Percentiles rank a stretch among this genome's conserved stretches.
These are phyloP conservation scores for Sceloporus tristichus DNA, from an alignment of 2,113 vertebrate species.

Conservation along the genomic window DNA sequence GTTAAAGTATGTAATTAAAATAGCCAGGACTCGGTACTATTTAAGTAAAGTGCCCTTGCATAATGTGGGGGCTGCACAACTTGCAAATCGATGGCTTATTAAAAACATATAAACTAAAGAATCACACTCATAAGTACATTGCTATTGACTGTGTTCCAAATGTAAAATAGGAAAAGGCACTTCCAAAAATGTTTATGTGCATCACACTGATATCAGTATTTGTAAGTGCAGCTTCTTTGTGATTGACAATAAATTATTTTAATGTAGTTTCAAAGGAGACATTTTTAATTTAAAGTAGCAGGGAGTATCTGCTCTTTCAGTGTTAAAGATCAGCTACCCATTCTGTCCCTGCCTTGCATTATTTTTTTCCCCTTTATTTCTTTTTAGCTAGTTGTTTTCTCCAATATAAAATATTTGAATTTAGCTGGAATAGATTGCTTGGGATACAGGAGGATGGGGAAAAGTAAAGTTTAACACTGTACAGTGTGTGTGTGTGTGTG, in stretches of 20 bases:
- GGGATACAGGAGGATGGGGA: too few species aligned
- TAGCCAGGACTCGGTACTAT: conserved; percentile 20
- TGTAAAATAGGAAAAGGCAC: background rate
- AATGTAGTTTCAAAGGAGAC: background rate
- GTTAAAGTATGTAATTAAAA: conserved; percentile 34
- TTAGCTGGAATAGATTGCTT: too few species aligned
- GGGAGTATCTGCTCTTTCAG: background rate
- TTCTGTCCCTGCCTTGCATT: background rate
- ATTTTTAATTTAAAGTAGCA: background rate
- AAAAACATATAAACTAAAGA: conserved; percentile 7
- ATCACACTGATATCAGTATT: background rate
- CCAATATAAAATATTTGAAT: too few species aligned
- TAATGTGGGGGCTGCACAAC: conserved; percentile 5
- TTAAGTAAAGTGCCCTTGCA: conserved; percentile 23
- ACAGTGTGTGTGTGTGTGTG: too few species aligned
- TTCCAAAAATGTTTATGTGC: background rate
- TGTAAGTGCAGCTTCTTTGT: background rate
- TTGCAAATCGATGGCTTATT: conserved; percentile 28
- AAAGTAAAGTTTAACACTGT: background rate
- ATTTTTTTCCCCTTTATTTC: background rate
- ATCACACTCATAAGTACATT: background rate
- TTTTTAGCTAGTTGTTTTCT: too few species aligned
- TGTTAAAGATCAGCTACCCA: background rate
- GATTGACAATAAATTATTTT: background rate
- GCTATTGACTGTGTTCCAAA: background rate